Evolutionary conservation across 2,888 invertebrate genomes (phyloP).

Genomic region (Drepanosiphum platanoidis): DNA sequence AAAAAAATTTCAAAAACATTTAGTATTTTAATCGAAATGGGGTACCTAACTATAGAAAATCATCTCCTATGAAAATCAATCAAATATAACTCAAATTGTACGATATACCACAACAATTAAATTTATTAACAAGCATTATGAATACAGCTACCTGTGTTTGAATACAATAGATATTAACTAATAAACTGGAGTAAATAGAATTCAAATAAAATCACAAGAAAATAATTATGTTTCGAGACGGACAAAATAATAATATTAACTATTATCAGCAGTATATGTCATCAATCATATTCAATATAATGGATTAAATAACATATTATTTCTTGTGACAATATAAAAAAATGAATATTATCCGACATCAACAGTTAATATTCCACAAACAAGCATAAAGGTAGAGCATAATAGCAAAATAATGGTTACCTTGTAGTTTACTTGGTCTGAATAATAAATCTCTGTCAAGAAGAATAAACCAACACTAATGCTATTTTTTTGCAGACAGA

Average conservation of each 20-base stretch:
- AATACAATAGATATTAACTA: background rate
- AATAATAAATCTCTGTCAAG: slow-evolving; percentile 9
- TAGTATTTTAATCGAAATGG: no score
- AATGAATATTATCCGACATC: background rate
- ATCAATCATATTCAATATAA: slow-evolving; percentile 27
- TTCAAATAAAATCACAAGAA: background rate
- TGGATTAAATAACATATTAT: background rate
- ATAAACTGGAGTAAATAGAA: background rate
- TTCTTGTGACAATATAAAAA: slow-evolving; percentile 8
- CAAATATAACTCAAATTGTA: background rate
- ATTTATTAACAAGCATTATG: no score
- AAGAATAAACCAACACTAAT: background rate
- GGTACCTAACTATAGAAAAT: slow-evolving; percentile 20
- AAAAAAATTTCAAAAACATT: slow-evolving; percentile 15
- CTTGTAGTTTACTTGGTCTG: background rate
- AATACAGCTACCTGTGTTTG: background rate
- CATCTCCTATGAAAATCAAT: background rate
- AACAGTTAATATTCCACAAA: slow-evolving; percentile 16
- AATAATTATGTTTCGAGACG: background rate
- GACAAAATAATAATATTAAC: no score
- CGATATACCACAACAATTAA: no score
- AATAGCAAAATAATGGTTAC: background rate
- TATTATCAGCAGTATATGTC: background rate
- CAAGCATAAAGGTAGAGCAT: background rate
- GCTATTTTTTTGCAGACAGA: background rate